A percentile compares a stretch with the other conserved stretches of the same genome.
Conservation (phyloP, 64 coral and sea anemone genomes). For the Montipora sp. region DNA sequence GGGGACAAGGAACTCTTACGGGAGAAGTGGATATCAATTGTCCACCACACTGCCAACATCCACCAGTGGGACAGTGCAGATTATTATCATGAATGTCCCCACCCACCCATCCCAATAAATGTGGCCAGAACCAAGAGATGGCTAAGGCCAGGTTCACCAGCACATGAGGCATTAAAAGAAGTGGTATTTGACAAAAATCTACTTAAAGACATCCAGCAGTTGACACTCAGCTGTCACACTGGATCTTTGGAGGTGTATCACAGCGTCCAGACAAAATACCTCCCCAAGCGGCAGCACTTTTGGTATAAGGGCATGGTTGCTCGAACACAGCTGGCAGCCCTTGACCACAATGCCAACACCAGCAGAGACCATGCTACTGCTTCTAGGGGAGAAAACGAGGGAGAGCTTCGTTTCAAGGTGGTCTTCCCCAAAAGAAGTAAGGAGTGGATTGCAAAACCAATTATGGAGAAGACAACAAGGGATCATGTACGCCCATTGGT, state of each 20-base stretch:
- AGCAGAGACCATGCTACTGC: background rate
- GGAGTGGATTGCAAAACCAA: constrained; percentile 32
- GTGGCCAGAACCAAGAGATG: background rate
- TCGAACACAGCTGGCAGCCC: constrained; percentile 39
- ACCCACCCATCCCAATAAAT: background rate
- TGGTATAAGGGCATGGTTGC: background rate
- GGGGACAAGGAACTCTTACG: too few species aligned
- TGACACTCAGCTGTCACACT: background rate
- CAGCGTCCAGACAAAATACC: too few species aligned
- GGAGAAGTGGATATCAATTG: too few species aligned
- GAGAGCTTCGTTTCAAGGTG: constrained; percentile 19
- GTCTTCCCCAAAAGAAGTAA: constrained; percentile 22
- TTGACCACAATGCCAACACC: background rate
- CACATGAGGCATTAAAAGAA: constrained; percentile 32
- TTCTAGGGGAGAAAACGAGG: background rate
- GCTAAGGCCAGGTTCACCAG: background rate
- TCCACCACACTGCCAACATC: background rate
- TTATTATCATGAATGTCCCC: background rate
- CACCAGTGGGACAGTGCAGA: background rate
- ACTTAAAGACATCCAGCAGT: background rate
- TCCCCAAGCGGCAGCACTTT: too few species aligned
- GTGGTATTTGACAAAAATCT: constrained; percentile 36
- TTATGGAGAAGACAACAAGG: constrained; percentile 43
- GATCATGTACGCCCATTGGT: background rate
- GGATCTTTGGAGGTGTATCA: too few species aligned